Conservation (phyloP, 1,140 invertebrate genomes). For the Trinorchestia longiramus region DNA sequence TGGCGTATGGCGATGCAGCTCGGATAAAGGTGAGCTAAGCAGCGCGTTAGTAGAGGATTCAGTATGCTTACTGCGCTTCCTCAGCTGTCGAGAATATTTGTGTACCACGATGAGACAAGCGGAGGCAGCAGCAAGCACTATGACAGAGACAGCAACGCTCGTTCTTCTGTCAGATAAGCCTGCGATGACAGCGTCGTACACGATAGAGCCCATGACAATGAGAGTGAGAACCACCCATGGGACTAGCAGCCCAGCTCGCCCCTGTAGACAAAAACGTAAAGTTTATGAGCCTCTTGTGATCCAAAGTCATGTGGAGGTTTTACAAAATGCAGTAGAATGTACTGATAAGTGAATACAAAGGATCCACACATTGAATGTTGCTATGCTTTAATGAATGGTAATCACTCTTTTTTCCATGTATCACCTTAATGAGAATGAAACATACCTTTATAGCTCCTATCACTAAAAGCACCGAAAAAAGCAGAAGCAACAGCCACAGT, state of each 20-base stretch:
- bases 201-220: constrained; percentile 61
- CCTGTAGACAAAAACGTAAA: constrained; percentile 51
- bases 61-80: constrained; percentile 23
- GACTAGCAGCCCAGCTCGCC: constrained; percentile 61
- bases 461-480: constrained; percentile 61
- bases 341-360: no score
- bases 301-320: neutral
- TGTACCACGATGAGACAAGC: constrained; percentile 61
- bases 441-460: constrained; percentile 62
- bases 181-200: constrained; percentile 60
- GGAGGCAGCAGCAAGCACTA: constrained; percentile 55
- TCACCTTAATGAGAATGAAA: neutral
- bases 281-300: neutral
- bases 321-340: neutral
- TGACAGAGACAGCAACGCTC: constrained; percentile 59
- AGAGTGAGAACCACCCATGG: constrained; percentile 63
- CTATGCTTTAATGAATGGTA: neutral
- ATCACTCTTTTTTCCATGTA: neutral
- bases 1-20: neutral
- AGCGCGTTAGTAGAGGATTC: neutral
- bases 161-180: constrained; percentile 54
- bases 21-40: neutral
- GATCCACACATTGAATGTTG: no score
- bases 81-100: constrained; percentile 58
- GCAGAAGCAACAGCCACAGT: constrained; percentile 61